Evolutionary conservation across 2,113 vertebrate species (phyloP).

Genomic region (Eidolon helvum): DNA sequence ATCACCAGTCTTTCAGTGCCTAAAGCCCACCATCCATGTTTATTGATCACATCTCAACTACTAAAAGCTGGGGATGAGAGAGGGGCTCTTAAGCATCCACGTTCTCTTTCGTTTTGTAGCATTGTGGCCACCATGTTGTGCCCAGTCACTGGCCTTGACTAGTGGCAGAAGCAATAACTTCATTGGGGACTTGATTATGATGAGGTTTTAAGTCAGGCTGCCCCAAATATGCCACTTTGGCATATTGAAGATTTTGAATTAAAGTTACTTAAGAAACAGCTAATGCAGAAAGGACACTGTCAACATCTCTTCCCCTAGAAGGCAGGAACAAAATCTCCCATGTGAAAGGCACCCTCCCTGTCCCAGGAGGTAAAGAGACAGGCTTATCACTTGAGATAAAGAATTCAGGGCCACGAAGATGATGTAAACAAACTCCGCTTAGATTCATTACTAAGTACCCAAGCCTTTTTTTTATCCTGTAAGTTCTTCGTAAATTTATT

Average conservation of each 20-base stretch:
- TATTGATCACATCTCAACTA: not conserved
- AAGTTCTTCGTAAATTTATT: not conserved
- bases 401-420: not conserved
- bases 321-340: not conserved
- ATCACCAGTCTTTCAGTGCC: not conserved
- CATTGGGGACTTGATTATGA: not conserved
- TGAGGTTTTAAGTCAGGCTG: not conserved
- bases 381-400: not conserved
- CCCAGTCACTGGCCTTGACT: too few relatives aligned
- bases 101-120: not conserved
- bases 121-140: not conserved
- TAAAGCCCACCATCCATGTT: not conserved
- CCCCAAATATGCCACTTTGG: not conserved
- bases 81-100: not conserved
- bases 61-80: not conserved
- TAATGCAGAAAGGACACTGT: not conserved
- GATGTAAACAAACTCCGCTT: not conserved
- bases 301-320: not conserved
- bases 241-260: not conserved
- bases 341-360: not conserved
- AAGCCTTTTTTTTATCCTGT: not conserved
- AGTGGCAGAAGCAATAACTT: not conserved
- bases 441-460: not conserved
- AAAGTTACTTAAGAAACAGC: not conserved
- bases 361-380: not conserved